Conservation (phyloP, 2,113 vertebrate species). For the Oriolus oriolus region DNA sequence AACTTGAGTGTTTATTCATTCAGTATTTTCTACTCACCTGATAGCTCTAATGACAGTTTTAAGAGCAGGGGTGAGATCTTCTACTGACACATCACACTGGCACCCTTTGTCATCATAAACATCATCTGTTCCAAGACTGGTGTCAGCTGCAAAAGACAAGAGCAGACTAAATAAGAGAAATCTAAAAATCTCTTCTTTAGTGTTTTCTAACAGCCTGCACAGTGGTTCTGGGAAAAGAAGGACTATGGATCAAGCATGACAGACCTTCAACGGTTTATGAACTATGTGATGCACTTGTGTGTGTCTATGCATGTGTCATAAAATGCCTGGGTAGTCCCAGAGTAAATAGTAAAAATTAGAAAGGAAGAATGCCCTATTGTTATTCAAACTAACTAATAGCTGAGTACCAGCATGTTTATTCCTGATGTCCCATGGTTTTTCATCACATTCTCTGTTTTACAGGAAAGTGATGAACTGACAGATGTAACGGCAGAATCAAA, state of each 20-base stretch:
- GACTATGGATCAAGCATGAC: neutral
- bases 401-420: neutral
- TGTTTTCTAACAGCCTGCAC: neutral
- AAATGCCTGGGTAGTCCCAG: neutral
- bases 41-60: slow-evolving; percentile 93
- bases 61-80: slow-evolving; percentile 90
- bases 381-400: neutral
- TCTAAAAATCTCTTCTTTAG: neutral
- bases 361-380: neutral
- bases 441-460: neutral
- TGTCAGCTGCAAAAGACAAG: slow-evolving; percentile 81
- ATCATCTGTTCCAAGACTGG: slow-evolving; percentile 83
- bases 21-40: slow-evolving; percentile 77
- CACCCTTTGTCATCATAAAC: slow-evolving; percentile 91
- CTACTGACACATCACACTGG: slow-evolving; percentile 92
- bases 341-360: neutral
- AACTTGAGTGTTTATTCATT: neutral
- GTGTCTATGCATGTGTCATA: neutral
- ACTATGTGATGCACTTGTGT: neutral
- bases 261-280: neutral
- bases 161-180: neutral
- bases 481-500: neutral
- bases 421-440: neutral
- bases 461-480: neutral
- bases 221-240: neutral